phyloP scores from a whole-genome alignment of 2,888 invertebrate species.

The Anthophora plumipes region DNA sequence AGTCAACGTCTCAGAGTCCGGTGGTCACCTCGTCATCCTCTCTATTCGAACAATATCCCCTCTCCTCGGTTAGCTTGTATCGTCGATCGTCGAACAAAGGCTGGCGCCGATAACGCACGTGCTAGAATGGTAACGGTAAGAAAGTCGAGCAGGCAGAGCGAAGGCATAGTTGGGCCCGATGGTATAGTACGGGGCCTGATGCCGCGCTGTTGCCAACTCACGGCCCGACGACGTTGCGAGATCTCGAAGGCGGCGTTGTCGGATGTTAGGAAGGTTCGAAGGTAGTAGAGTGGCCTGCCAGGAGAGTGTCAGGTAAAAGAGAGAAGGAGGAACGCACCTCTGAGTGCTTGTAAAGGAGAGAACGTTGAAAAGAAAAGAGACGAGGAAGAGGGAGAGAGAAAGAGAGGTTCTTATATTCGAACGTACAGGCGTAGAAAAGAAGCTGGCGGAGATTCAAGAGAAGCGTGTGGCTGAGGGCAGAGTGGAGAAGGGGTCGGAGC shows the following conservation, averaged over 20 bases:
- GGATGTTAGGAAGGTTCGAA: constrained; percentile 10
- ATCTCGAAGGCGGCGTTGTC: constrained; percentile 51
- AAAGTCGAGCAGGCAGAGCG: constrained; percentile 35
- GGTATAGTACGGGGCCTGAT: constrained; percentile 44
- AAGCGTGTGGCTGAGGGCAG: constrained; percentile 15
- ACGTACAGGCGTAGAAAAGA: constrained; percentile 42
- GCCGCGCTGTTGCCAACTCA: constrained; percentile 54
- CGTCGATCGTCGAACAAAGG: constrained; percentile 33
- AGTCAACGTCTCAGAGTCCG: background rate
- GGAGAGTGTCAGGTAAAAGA: constrained; percentile 12
- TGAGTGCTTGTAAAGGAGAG: background rate
- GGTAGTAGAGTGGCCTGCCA: constrained; percentile 20
- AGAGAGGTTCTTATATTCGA: constrained; percentile 22
- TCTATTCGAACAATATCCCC: constrained; percentile 10
- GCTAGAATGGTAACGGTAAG: constrained; percentile 59
- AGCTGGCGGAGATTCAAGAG: constrained; percentile 46
- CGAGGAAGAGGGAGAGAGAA: background rate
- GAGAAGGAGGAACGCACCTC: background rate
- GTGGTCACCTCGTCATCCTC: background rate
- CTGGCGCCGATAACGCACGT: constrained; percentile 53
- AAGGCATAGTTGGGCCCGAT: constrained; percentile 33
- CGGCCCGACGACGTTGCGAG: constrained; percentile 50
- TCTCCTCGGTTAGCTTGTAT: background rate
- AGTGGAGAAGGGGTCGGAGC: constrained; percentile 38
- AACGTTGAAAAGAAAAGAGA: background rate